Conservation (phyloP, 1,140 invertebrate genomes). For the Drosophila biarmipes region DNA sequence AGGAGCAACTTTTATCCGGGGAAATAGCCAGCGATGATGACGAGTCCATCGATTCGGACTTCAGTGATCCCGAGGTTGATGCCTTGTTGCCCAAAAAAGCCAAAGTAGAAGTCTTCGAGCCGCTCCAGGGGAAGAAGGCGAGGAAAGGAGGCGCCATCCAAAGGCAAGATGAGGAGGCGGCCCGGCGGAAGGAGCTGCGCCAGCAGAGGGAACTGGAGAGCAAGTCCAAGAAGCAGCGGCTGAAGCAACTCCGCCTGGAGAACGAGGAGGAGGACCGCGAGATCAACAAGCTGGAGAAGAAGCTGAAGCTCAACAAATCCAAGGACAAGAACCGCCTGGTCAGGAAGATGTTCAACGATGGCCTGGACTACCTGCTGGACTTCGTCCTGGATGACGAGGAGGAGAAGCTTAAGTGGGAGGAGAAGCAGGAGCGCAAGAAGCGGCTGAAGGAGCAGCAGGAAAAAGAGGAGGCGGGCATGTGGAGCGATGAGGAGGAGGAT, state of each 20-base stretch:
- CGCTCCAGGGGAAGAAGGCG: constrained; percentile 24
- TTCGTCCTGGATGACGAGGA: constrained; percentile 91
- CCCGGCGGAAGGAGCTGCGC: constrained; percentile 83
- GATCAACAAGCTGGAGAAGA: constrained; percentile 93
- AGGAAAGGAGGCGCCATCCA: constrained; percentile 49
- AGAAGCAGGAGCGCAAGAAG: constrained; percentile 65
- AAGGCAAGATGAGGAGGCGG: constrained; percentile 64
- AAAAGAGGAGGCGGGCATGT: constrained; percentile 67
- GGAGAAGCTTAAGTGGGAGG: constrained; percentile 84
- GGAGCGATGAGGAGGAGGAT: constrained; percentile 74
- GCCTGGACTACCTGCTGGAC: constrained; percentile 95
- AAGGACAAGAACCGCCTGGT: constrained; percentile 88
- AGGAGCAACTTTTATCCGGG: constrained; percentile 58
- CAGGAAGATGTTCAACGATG: constrained; percentile 93
- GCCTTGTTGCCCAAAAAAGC: constrained; percentile 37
- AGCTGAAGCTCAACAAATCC: constrained; percentile 91
- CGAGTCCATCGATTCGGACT: constrained; percentile 81
- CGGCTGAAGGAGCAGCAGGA: constrained; percentile 63
- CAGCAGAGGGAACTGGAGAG: constrained; percentile 85
- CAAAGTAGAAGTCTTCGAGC: constrained; percentile 40
- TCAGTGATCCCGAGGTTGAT: constrained; percentile 76
- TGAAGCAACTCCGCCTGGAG: constrained; percentile 88
- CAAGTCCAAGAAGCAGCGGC: constrained; percentile 86
- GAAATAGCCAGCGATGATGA: constrained; percentile 68
- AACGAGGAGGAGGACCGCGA: constrained; percentile 92